Base-by-base conservation (phyloP, 2,888 invertebrate species). In the Amphipyra tragopoginis region DNA sequence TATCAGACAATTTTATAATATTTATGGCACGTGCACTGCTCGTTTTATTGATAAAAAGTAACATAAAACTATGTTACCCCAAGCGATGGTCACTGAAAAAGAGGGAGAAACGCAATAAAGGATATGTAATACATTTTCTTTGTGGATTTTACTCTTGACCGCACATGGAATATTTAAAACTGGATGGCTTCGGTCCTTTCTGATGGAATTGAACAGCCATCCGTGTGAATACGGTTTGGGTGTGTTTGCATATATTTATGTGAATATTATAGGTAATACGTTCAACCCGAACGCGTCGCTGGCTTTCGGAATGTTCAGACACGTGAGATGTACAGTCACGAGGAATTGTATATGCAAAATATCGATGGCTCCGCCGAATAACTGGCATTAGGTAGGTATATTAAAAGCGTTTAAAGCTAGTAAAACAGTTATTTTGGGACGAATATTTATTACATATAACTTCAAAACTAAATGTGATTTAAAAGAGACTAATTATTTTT, bases 131-230 rank as follows among this genome's bases (percentile, higher is more conserved):
- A 93, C 90, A 89, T 93, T 93, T 93, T 91, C 93, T 94, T 93
- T 93, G 93, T 94, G 89, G 90, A 92, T 93, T 93, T 93, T 88
- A 87, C 89, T 90, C 85, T 90, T 93, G 93, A 91, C 93, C 93
- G 90, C 92, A 92, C 93, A 92, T 93, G 90, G 92, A 94, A 93
- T 93, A 93, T 94, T 93, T 93, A 93, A 90, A 92, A 91, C 86
- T 90, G 87, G 81, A 81, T 81, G 79, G 88, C 85, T 86, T 83
- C 85, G 87, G 86, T 85, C 86, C 87, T 87, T 84, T 76, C 83
- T 77, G 77, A 78, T 80, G 82, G 86, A 88, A 91, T 91, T 90
- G 90, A 89, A 92, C 86, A 86, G 88, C 86, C 86, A 87, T 89
- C 86, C 90, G 88, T 82, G 87, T 90, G 89, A 86, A 90, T 88